Conservation (phyloP, 1,140 invertebrate species). For the Copidosoma floridanum region DNA sequence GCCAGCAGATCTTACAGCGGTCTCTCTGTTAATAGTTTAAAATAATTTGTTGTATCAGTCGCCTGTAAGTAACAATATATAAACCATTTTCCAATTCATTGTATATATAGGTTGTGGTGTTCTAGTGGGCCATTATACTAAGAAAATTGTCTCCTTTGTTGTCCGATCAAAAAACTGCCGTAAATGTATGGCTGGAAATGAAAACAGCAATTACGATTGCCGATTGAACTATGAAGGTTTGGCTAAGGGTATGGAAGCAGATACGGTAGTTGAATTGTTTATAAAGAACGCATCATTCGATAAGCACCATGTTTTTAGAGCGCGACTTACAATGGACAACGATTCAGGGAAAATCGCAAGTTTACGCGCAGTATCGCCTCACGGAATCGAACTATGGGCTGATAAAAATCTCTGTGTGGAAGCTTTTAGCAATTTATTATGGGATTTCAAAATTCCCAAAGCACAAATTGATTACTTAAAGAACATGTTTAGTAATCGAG, state of each 20-base stretch:
- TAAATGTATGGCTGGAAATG: not conserved
- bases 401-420: too few relatives aligned
- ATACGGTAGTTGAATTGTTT: too few relatives aligned
- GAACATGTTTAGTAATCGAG: too few relatives aligned
- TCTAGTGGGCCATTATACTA: not conserved
- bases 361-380: not conserved
- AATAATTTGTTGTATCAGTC: not conserved
- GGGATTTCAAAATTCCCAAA: too few relatives aligned
- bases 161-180: not conserved
- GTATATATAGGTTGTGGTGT: not conserved
- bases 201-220: not conserved
- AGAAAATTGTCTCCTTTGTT: not conserved
- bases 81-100: too few relatives aligned
- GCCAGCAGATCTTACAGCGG: slow-evolving; percentile 1
- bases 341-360: not conserved
- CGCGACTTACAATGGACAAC: not conserved
- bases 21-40: slow-evolving; percentile 4
- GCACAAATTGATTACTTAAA: too few relatives aligned
- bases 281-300: not conserved
- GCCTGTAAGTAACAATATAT: too few relatives aligned
- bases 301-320: not conserved
- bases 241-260: not conserved
- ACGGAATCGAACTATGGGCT: not conserved
- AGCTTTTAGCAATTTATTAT: too few relatives aligned
- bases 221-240: not conserved